A percentile compares a stretch with the other conserved stretches of the same genome.
Evolutionary conservation across 2,113 vertebrate species (phyloP).

Genomic region (Proteles cristata): DNA sequence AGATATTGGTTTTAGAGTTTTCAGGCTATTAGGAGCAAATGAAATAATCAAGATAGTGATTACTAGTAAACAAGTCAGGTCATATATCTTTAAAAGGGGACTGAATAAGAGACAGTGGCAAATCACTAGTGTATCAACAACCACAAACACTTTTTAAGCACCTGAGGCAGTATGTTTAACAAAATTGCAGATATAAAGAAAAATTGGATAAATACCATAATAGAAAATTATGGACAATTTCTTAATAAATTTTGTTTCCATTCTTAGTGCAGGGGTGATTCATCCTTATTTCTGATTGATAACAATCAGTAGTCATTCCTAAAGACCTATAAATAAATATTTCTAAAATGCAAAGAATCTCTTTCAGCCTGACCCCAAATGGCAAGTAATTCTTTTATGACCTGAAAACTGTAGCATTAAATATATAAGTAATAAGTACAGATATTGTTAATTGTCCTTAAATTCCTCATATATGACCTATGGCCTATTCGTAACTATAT

Average conservation of each 20-base stretch:
- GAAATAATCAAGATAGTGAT: not conserved
- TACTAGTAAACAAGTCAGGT: not conserved
- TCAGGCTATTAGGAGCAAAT: not conserved
- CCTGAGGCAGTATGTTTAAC: not conserved
- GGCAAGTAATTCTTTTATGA: conserved; percentile 11
- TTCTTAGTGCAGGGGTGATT: not conserved
- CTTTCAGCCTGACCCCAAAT: not conserved
- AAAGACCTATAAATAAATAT: not conserved
- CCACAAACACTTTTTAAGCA: not conserved
- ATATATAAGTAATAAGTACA: not conserved
- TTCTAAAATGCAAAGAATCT: conserved; percentile 16
- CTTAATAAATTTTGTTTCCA: not conserved
- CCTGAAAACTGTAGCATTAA: not conserved
- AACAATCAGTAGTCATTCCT: not conserved
- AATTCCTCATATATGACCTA: conserved; percentile 20
- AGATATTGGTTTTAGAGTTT: not conserved
- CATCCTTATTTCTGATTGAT: not conserved
- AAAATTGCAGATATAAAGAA: not conserved
- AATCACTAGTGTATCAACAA: not conserved
- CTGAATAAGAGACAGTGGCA: not conserved
- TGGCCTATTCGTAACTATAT: not conserved
- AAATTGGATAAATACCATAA: not conserved
- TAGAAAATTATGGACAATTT: not conserved
- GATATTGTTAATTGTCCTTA: not conserved
- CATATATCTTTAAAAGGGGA: not conserved